These are phyloP conservation scores for Conomelus anceps DNA, from an alignment of 2,888 invertebrate genomes.

Conservation along the genomic window DNA sequence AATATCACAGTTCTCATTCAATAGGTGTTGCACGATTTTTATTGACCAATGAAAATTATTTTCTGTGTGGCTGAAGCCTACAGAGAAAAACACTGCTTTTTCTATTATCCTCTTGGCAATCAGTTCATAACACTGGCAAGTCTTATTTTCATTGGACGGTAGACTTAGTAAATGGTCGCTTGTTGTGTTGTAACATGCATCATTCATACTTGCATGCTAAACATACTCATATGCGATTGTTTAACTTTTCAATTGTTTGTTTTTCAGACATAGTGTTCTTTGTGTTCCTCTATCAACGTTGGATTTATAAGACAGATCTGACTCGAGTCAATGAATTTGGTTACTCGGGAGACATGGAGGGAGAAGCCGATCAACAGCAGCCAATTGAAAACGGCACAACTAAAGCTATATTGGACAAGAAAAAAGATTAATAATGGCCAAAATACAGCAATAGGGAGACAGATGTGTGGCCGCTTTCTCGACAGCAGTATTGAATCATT, in stretches of 20 bases:
- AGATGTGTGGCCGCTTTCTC: background rate
- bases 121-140: too few species aligned
- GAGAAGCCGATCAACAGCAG: slow-evolving; percentile 6
- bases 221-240: too few species aligned
- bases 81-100: too few species aligned
- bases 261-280: slow-evolving; percentile 92
- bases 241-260: slow-evolving; percentile 32
- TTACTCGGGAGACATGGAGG: slow-evolving; percentile 81
- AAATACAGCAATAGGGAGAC: background rate
- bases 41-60: too few species aligned
- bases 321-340: slow-evolving; percentile 96
- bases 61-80: too few species aligned
- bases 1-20: too few species aligned
- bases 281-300: slow-evolving; percentile 96
- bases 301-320: slow-evolving; percentile 96
- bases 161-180: too few species aligned
- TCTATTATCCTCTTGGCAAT: too few species aligned
- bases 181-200: too few species aligned
- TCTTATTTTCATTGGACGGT: too few species aligned
- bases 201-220: too few species aligned
- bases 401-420: slow-evolving; percentile 31
- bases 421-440: slow-evolving; percentile 29
- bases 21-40: too few species aligned
- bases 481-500: background rate
- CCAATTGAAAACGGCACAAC: slow-evolving; percentile 3